A percentile compares a stretch with the other conserved stretches of the same genome.
phyloP scores from a whole-genome alignment of 2,888 invertebrate genomes.

The Dasypolia templi region DNA sequence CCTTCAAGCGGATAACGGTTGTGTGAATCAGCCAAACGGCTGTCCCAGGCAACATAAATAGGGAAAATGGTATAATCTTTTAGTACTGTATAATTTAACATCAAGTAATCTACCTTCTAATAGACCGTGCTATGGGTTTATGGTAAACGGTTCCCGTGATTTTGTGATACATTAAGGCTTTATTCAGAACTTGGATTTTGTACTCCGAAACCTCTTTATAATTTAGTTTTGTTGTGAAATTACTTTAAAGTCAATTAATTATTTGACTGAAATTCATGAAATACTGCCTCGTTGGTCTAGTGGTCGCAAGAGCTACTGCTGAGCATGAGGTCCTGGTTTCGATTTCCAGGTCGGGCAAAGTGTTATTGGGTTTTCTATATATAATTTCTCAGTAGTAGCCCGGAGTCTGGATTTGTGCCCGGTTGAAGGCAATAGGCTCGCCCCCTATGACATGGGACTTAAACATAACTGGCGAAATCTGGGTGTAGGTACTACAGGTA shows the following conservation, averaged over 20 bases:
- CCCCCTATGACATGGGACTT: no score
- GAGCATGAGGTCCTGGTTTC: no score
- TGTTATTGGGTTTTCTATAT: no score
- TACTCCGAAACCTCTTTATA: neutral
- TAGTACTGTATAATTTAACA: slow-evolving; percentile 68
- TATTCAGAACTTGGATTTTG: slow-evolving; percentile 4
- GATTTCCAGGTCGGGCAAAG: no score
- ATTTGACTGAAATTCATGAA: no score
- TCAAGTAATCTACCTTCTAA: slow-evolving; percentile 63
- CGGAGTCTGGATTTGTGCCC: no score
- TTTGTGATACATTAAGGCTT: slow-evolving; percentile 32
- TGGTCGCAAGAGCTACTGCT: no score
- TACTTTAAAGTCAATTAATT: neutral
- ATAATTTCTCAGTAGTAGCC: no score
- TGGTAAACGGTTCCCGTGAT: slow-evolving; percentile 30
- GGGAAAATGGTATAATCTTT: slow-evolving; percentile 60
- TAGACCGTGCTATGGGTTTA: slow-evolving; percentile 43
- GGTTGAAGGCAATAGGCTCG: no score
- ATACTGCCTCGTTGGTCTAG: no score
- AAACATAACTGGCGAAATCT: no score
- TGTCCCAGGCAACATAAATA: slow-evolving; percentile 75
- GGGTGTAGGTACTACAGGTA: no score
- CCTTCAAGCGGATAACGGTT: slow-evolving; percentile 68
- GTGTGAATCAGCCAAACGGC: slow-evolving; percentile 63
- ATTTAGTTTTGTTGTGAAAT: neutral